Evolutionary conservation across 2,797 vertebrate genomes (phyloP).

Genomic region (Lutjanus argentimaculatus): DNA sequence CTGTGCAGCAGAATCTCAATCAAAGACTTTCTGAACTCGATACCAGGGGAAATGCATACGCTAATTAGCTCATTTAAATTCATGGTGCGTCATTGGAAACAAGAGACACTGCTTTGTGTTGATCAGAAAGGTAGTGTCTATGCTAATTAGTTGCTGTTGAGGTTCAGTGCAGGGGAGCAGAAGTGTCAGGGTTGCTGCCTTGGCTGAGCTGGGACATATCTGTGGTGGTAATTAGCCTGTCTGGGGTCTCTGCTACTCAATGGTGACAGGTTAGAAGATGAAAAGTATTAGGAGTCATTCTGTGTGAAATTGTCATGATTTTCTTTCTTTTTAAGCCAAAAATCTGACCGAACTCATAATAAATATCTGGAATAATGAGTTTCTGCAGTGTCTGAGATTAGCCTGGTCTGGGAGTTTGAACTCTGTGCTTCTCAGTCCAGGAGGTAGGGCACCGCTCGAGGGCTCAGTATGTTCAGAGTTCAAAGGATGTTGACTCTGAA

Average conservation of each 20-base stretch:
- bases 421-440: slow-evolving; percentile 11
- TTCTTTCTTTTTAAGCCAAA: slow-evolving; percentile 51
- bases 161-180: slow-evolving; percentile 70
- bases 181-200: slow-evolving; percentile 67
- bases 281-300: slow-evolving; percentile 31
- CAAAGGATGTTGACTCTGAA: slow-evolving; percentile 39
- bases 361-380: slow-evolving; percentile 54
- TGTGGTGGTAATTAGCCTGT: slow-evolving; percentile 58
- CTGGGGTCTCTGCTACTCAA: slow-evolving; percentile 43
- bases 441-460: slow-evolving; percentile 8
- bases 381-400: slow-evolving; percentile 27
- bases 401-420: slow-evolving; percentile 33
- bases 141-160: slow-evolving; percentile 80
- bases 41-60: slow-evolving; percentile 66
- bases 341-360: slow-evolving; percentile 42
- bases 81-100: slow-evolving; percentile 73
- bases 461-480: slow-evolving; percentile 36
- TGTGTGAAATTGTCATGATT: slow-evolving; percentile 52
- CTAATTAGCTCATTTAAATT: slow-evolving; percentile 87
- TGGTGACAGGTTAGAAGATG: slow-evolving; percentile 51
- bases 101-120: slow-evolving; percentile 78
- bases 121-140: slow-evolving; percentile 82
- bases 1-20: slow-evolving; percentile 72
- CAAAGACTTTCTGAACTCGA: slow-evolving; percentile 71
- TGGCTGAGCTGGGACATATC: slow-evolving; percentile 62